Percentiles rank a stretch among this genome's conserved stretches.
Conservation (phyloP, 2,797 vertebrate genomes). For the Sebastes nivosus region DNA sequence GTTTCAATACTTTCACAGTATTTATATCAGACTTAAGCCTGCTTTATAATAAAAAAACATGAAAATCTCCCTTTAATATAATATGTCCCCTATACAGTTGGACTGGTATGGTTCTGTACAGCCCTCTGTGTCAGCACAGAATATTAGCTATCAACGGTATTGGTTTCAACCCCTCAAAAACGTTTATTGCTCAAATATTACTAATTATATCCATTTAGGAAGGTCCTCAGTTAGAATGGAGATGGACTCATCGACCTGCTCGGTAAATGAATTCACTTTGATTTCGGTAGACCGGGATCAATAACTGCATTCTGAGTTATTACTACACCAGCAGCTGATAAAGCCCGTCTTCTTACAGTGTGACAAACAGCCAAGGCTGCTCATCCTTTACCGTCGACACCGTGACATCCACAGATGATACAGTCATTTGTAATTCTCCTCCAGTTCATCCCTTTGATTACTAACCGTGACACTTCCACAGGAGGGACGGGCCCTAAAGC, state of each 20-base stretch:
- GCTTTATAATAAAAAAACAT: too few species aligned
- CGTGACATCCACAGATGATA: slow-evolving; percentile 13
- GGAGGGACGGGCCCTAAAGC: slow-evolving; percentile 45
- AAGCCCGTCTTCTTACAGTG: slow-evolving; percentile 17
- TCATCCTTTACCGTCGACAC: slow-evolving; percentile 12
- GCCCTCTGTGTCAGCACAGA: background rate
- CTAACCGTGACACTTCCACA: slow-evolving; percentile 52
- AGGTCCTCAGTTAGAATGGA: background rate
- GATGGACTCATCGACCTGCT: slow-evolving; percentile 2
- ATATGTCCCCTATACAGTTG: background rate
- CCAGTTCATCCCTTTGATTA: slow-evolving; percentile 66
- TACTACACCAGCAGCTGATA: background rate
- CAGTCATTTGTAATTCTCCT: slow-evolving; percentile 59
- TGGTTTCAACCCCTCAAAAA: background rate
- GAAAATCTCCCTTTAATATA: too few species aligned
- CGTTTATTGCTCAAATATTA: background rate
- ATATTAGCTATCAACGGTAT: background rate
- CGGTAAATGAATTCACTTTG: slow-evolving; percentile 26
- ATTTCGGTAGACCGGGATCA: slow-evolving; percentile 32
- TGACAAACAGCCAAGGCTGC: slow-evolving; percentile 27
- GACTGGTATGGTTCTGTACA: background rate
- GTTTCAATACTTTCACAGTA: too few species aligned
- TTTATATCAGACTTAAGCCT: too few species aligned
- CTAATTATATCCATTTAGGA: background rate
- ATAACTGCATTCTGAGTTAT: slow-evolving; percentile 24